These are phyloP conservation scores for Solea solea DNA, from an alignment of 2,113 vertebrate genomes.

Conservation along the genomic window DNA sequence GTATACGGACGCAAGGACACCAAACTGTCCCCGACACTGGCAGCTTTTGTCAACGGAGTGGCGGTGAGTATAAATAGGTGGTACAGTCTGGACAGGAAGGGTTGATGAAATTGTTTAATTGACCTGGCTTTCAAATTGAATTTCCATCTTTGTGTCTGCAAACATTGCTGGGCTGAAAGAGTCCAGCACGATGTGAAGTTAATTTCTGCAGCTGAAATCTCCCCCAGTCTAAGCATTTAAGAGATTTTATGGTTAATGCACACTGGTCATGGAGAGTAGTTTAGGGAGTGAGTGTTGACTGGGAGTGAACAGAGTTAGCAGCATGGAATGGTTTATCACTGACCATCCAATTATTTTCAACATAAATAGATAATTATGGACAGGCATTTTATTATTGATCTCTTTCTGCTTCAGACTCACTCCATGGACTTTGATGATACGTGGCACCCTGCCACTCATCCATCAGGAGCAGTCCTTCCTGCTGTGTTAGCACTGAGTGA, in stretches of 20 bases:
- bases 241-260: slow-evolving; percentile 6
- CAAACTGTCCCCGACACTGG: slow-evolving; percentile 85
- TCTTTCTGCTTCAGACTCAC: slow-evolving; percentile 80
- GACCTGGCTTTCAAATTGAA: neutral
- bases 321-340: no score
- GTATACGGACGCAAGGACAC: slow-evolving; percentile 82
- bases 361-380: no score
- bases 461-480: slow-evolving; percentile 87
- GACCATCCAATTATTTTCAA: no score
- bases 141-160: slow-evolving; percentile 16
- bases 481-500: slow-evolving; percentile 87
- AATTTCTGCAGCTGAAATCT: neutral
- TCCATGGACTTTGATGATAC: slow-evolving; percentile 94
- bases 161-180: slow-evolving; percentile 10
- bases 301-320: no score
- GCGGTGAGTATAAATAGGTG: slow-evolving; percentile 80
- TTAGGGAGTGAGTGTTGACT: no score
- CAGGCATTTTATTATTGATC: neutral
- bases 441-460: slow-evolving; percentile 91
- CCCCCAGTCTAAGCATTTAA: neutral
- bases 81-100: slow-evolving; percentile 3
- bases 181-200: neutral
- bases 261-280: neutral
- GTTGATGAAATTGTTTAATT: slow-evolving; percentile 9
- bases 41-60: slow-evolving; percentile 89